Evolutionary conservation across 2,888 invertebrate genomes (phyloP), one percentile per base, ranked within the genome.

Genomic region (Slavum lentiscoides): DNA sequence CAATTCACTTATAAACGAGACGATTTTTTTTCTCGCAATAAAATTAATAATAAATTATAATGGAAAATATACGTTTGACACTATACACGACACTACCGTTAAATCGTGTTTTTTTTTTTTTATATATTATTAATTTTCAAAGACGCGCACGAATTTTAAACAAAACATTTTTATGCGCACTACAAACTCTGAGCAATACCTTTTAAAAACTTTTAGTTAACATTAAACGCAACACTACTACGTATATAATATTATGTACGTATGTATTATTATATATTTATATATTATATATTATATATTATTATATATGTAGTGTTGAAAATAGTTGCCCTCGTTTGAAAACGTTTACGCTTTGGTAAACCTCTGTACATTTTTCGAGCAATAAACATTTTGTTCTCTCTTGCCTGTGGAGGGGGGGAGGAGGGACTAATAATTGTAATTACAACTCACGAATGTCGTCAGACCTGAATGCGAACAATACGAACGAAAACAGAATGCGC

Each of bases 321-420:
- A 43, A 61, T 61, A 61, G 4, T 49, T 62, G 30, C 30, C 49
- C 62, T 53, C n/a, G 30, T 62, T 73, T 72, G 62, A 30, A 62
- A 73, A 73, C 30, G 62, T 49, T 53, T 73, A 53, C 30, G 19
- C 5, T 55, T 19, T 55, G 30, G 30, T 30, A 55, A 30, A 30
- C 49, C n/a, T 1, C 19, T n/a, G 30, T 8, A 23, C 4, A 55
- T 69, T 21, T 17, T 19, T 49, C 62, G 2, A 73, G 1, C n/a
- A 49, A 19, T 70, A 37, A 55, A 70, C 55, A 58, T 23, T 55
- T 37, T n/a, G 15, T 13, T 7, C 55, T 0, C 19, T 11, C 6
- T 55, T 58, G 30, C 1, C 30, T 30, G 30, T 2, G 30, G 30
- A n/a, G 53, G 55, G 9, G n/a, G n/a, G n/a, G n/a, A n/a, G n/a